These are phyloP conservation scores for Drosophila micromelanica DNA, from an alignment of 1,140 invertebrate species.

Conservation along the genomic window DNA sequence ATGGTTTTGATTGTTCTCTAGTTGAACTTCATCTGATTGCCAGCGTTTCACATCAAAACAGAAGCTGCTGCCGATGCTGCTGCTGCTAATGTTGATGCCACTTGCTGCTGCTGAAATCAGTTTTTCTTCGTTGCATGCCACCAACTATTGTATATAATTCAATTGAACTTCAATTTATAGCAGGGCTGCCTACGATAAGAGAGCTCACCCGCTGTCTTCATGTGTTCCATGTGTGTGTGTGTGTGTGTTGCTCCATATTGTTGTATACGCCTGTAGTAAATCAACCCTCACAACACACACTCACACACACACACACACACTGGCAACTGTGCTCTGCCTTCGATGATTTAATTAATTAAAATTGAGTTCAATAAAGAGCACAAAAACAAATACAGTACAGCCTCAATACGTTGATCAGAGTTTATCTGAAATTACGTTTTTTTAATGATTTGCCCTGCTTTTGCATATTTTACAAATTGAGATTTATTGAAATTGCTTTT, in stretches of 20 bases:
- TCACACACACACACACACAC: constrained; percentile 17
- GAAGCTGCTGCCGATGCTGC: constrained; percentile 18
- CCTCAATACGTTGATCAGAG: constrained; percentile 12
- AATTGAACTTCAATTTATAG: constrained; percentile 83
- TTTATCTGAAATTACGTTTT: not conserved
- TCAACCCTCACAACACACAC: constrained; percentile 54
- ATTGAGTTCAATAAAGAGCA: constrained; percentile 78
- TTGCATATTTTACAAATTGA: constrained; percentile 4
- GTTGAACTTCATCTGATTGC: constrained; percentile 69
- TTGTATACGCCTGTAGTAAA: constrained; percentile 52
- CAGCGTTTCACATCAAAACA: constrained; percentile 56
- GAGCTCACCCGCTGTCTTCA: constrained; percentile 12
- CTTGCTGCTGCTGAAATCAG: constrained; percentile 60
- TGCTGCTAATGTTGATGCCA: constrained; percentile 15
- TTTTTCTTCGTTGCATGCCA: constrained; percentile 58
- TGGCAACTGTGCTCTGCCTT: constrained; percentile 49
- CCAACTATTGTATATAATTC: constrained; percentile 81
- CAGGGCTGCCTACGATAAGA: constrained; percentile 51
- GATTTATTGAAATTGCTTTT: constrained; percentile 6
- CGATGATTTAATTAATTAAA: constrained; percentile 84
- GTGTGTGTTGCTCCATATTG: constrained; percentile 14
- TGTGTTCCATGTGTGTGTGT: constrained; percentile 25
- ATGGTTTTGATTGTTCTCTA: constrained; percentile 82
- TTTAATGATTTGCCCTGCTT: not conserved
- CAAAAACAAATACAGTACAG: constrained; percentile 43